Evolutionary conservation across 1,140 invertebrate genomes (phyloP), one percentile per base, ranked within the genome.

Genomic region (Leptonema lineaticorne): DNA sequence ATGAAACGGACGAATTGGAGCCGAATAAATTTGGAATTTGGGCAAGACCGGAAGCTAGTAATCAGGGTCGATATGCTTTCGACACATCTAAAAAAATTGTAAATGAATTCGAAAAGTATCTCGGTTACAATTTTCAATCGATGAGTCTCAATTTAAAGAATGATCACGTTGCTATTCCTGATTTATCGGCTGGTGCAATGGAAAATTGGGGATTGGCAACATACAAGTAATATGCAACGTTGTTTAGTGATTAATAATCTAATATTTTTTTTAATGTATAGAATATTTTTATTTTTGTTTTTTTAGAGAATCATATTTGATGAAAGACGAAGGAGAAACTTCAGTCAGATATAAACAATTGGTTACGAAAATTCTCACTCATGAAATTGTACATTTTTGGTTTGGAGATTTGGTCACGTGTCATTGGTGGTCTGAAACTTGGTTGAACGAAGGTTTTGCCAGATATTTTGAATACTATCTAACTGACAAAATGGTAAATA

Each of bases 131-230:
- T 0, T 66, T 66, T 1, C 86, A 84, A 67, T 74, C 75, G 0
- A 75, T 85, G 58, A 77, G 78, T 24, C 41, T 28, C 18, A 3
- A 29, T 64, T 76, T 77, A 1, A 89, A 89, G 74, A 74, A 86
- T 73, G 88, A 90, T 77, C 84, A 92, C 73, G 85, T 90, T 14
- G 91, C 90, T 0, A 83, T 94, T 6, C 90, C 92, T 4, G 89
- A 92, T 75, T 92, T 92, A 73, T 84, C 84, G 14, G 86, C 87
- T 26, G 89, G 88, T 0, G 92, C 91, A 11, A 93, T 93, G 91
- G 91, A 93, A 76, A 92, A 93, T 79, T 93, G 91, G 91, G 92
- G 90, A 14, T 76, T 94, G 3, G 85, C 92, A 58, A 90, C 88
- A 0, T 93, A 88, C 73, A 83, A 83, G 79, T 85, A 26, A 37